Evolutionary conservation across 1,140 invertebrate genomes (phyloP).

Genomic region (Drosophila neocordata): DNA sequence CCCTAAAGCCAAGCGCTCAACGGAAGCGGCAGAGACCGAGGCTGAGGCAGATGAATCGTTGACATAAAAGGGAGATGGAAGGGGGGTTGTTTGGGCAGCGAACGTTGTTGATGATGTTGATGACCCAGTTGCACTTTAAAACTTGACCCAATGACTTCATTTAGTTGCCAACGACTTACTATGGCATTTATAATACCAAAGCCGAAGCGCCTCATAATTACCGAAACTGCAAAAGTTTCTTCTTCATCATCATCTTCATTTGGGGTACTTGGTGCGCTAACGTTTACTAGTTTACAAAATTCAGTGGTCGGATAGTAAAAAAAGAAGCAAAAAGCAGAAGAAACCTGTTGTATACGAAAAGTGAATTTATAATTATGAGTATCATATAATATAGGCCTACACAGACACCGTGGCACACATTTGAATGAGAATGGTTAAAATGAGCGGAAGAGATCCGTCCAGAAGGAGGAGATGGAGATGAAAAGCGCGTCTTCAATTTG

Average conservation of each 20-base stretch:
- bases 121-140: constrained; percentile 81
- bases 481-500: constrained; percentile 32
- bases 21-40: constrained; percentile 9
- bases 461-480: background rate
- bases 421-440: constrained; percentile 29
- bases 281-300: constrained; percentile 52
- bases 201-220: constrained; percentile 67
- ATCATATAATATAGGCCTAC: constrained; percentile 44
- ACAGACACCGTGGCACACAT: constrained; percentile 34
- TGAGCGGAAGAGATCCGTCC: background rate
- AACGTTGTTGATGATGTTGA: constrained; percentile 33
- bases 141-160: constrained; percentile 82
- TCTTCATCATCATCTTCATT: constrained; percentile 39
- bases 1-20: constrained; percentile 33
- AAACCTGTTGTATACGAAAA: constrained; percentile 67
- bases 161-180: constrained; percentile 52
- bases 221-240: constrained; percentile 51
- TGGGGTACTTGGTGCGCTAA: constrained; percentile 31
- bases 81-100: constrained; percentile 17
- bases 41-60: constrained; percentile 6
- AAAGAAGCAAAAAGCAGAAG: constrained; percentile 36
- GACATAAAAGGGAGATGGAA: constrained; percentile 10
- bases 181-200: constrained; percentile 66
- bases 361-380: constrained; percentile 52
- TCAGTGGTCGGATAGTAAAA: constrained; percentile 34